Evolutionary conservation across 23 tunicate genomes (phyloP).

Genomic region (Phallusia fumigata): DNA sequence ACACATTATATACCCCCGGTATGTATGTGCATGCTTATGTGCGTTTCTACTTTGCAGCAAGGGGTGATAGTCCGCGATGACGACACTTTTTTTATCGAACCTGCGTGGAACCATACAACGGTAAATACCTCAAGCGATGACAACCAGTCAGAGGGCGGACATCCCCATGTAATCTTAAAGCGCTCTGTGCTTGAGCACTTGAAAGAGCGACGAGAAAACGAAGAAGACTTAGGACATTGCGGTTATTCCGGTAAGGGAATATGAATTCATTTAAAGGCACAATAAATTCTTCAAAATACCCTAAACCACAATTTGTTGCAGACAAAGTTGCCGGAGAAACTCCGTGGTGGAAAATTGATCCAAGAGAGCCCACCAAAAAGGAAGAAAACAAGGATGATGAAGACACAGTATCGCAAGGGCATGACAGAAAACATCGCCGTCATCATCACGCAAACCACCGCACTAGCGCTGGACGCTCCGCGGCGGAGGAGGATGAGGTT

Average conservation of each 20-base stretch:
- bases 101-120: slow-evolving; percentile 84
- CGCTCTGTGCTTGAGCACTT: slow-evolving; percentile 56
- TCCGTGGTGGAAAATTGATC: slow-evolving; percentile 81
- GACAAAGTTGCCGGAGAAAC: slow-evolving; percentile 61
- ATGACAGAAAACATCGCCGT: slow-evolving; percentile 6
- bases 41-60: slow-evolving; percentile 52
- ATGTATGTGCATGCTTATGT: neutral
- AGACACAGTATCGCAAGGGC: slow-evolving; percentile 8
- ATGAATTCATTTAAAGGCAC: neutral
- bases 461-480: slow-evolving; percentile 66
- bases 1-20: neutral
- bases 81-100: slow-evolving; percentile 91
- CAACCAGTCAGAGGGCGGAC: slow-evolving; percentile 41
- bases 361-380: slow-evolving; percentile 8
- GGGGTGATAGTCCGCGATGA: slow-evolving; percentile 80
- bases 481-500: slow-evolving; percentile 12
- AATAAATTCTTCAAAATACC: neutral
- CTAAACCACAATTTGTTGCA: neutral
- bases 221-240: slow-evolving; percentile 72
- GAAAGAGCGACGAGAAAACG: slow-evolving; percentile 45
- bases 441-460: slow-evolving; percentile 63
- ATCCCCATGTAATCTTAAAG: slow-evolving; percentile 88
- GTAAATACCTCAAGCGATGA: neutral
- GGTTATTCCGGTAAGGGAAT: slow-evolving; percentile 60
- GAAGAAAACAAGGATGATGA: neutral